phyloP scores from a whole-genome alignment of 2,888 invertebrate species.

The Eupeodes luniger region DNA sequence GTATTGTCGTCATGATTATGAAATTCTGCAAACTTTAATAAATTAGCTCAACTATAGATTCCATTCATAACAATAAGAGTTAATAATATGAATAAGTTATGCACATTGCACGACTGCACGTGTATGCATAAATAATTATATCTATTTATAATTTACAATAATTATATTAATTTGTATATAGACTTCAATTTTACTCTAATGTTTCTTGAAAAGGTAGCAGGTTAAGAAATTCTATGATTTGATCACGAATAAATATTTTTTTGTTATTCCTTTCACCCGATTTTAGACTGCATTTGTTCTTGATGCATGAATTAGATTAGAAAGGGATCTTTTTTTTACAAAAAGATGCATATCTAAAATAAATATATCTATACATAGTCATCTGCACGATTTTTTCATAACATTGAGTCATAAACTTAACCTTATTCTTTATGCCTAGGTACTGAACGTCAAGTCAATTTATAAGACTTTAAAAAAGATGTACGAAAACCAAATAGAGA shows the following conservation, averaged over 20 bases:
- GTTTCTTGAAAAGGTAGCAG: neutral
- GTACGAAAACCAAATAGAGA: constrained; percentile 2
- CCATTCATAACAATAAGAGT: too few species aligned
- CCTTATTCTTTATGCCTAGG: neutral
- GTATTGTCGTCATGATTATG: too few species aligned
- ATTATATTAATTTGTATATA: too few species aligned
- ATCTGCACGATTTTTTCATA: neutral
- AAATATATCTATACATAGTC: neutral
- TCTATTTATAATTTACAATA: too few species aligned
- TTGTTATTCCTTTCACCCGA: constrained; percentile 4
- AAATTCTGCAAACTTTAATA: too few species aligned
- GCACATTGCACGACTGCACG: too few species aligned
- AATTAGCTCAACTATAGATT: too few species aligned
- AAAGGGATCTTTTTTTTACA: neutral
- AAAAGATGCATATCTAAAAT: constrained; percentile 5
- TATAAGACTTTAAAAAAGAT: neutral
- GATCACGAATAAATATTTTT: constrained; percentile 11
- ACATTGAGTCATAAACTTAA: constrained; percentile 8
- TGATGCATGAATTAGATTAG: constrained; percentile 46
- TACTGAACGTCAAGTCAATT: neutral
- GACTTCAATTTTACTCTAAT: too few species aligned
- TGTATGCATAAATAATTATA: too few species aligned
- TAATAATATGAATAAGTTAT: too few species aligned
- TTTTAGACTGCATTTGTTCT: constrained; percentile 23
- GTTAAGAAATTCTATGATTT: neutral